Evolutionary conservation across 2,888 invertebrate species (phyloP), one percentile per base, ranked within the genome.

Genomic region (Leptarthrus brevirostris): DNA sequence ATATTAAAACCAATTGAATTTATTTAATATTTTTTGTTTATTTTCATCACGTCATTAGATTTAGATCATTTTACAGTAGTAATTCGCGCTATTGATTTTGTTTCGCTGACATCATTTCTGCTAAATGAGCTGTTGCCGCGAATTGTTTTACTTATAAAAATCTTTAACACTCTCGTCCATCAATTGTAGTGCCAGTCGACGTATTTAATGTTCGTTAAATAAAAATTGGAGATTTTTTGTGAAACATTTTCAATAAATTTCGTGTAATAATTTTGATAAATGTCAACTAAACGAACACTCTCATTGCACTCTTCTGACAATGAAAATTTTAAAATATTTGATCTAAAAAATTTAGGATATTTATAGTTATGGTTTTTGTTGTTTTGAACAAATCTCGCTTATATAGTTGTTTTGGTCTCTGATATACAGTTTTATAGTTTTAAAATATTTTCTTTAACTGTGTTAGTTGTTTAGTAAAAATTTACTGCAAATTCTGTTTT

Each of bases 1-100:
- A n/a, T n/a, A n/a, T n/a, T n/a, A n/a, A n/a, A n/a, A n/a, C n/a
- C n/a, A n/a, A n/a, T n/a, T n/a, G n/a, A n/a, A n/a, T 30, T 5
- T 30, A 30, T 30, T 30, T 30, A 30, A 30, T 30, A 14, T 58
- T 24, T 24, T 66, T 66, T 66, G 6, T 66, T 69, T 49, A 69
- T 69, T 69, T 69, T 69, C 69, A 69, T 69, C 69, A 69, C 69
- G 69, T 69, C 69, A 52, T 69, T 64, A 64, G 47, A 44, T 69
- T 69, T 52, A 69, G 52, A 22, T 52, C 34, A 69, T 52, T 22
- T 69, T 69, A 49, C 52, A 52, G 14, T 69, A 69, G 30, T 69
- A 52, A 47, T 34, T 52, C 52, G 49, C 52, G 30, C 69, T 69
- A 52, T 49, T 69, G 30, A 52, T 61, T 36, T 61, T 36, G 12